phyloP scores from a whole-genome alignment of 2,888 invertebrate species.

The Poecilobothrus nobilitatus region DNA sequence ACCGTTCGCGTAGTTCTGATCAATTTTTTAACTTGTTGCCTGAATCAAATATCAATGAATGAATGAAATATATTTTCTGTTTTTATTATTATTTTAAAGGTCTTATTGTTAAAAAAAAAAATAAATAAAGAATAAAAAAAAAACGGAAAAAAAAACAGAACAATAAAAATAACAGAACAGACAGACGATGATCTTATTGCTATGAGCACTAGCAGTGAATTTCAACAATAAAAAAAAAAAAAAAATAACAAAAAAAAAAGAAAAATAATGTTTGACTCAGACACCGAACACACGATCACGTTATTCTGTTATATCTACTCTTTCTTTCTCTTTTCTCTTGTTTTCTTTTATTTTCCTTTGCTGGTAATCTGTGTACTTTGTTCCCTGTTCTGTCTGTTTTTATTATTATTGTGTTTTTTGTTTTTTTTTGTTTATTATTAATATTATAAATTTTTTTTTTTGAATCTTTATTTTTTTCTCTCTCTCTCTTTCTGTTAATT shows the following conservation, averaged over 20 bases:
- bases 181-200: not conserved
- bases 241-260: too few species aligned
- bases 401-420: not conserved
- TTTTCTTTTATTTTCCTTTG: too few species aligned
- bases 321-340: not conserved
- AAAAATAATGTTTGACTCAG: too few species aligned
- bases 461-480: too few species aligned
- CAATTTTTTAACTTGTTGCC: not conserved
- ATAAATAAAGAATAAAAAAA: not conserved
- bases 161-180: constrained; percentile 2
- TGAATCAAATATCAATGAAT: not conserved
- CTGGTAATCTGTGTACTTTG: too few species aligned
- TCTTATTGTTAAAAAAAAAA: not conserved
- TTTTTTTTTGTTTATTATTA: not conserved
- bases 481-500: too few species aligned
- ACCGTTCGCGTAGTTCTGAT: constrained; percentile 6
- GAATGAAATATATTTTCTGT: not conserved
- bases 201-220: not conserved
- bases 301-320: not conserved
- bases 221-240: too few species aligned
- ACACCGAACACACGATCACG: not conserved
- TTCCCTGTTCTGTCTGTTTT: too few species aligned
- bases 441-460: too few species aligned
- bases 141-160: not conserved
- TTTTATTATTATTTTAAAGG: too few species aligned